These are phyloP conservation scores for Chlorocebus sabaeus DNA, from an alignment of 2,113 vertebrate genomes.

Conservation along the genomic window DNA sequence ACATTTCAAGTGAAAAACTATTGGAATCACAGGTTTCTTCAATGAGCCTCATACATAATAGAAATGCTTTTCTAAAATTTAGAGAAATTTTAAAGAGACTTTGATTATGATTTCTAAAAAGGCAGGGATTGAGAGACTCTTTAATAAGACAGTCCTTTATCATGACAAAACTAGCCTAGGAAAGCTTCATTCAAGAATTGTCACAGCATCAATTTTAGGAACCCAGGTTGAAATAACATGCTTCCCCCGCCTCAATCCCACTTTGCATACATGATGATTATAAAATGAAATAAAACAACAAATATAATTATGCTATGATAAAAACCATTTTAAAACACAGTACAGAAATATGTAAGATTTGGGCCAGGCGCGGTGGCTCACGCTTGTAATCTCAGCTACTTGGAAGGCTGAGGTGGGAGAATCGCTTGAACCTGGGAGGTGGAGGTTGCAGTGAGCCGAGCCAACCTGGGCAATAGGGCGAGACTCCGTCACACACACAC, in stretches of 20 bases:
- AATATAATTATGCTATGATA: not conserved
- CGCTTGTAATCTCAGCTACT: not conserved
- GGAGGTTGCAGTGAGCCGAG: not conserved
- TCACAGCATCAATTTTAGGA: not conserved
- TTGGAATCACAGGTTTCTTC: not conserved
- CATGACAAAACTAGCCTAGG: not conserved
- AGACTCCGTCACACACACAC: not conserved
- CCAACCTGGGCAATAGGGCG: not conserved
- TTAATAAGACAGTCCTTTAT: not conserved
- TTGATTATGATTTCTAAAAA: slow-evolving; percentile 28
- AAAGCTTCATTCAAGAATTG: not conserved
- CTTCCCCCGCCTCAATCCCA: not conserved
- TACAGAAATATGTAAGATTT: not conserved
- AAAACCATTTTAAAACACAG: not conserved
- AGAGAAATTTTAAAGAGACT: not conserved
- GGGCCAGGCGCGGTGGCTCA: not conserved
- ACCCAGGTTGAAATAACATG: not conserved
- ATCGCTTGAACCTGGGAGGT: not conserved
- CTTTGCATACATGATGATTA: not conserved
- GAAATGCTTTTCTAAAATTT: not conserved
- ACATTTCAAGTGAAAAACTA: slow-evolving; percentile 37
- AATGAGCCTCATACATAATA: not conserved
- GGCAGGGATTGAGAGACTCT: not conserved
- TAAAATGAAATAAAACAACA: slow-evolving; percentile 13
- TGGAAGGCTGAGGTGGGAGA: not conserved